Percentiles rank a stretch among this genome's conserved stretches.
Conservation (phyloP, 2,113 vertebrate species). For the Eurypyga helias region DNA sequence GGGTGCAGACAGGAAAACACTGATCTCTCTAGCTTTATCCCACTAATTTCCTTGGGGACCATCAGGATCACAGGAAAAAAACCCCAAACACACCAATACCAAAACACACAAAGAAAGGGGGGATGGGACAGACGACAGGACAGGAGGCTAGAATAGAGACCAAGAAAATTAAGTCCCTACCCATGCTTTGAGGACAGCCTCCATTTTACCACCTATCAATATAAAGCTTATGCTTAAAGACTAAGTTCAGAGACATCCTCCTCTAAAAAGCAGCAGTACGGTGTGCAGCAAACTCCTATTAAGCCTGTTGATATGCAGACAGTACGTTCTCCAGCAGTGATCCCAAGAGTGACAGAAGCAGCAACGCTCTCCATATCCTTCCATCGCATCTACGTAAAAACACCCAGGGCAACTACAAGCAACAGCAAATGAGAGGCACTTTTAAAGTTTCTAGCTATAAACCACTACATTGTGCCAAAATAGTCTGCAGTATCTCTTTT, state of each 20-base stretch:
- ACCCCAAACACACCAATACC: no score
- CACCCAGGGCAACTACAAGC: neutral
- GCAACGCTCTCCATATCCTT: neutral
- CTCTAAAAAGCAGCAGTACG: neutral
- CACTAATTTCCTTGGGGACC: neutral
- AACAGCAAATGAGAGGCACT: neutral
- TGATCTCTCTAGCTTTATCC: neutral
- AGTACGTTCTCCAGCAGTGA: neutral
- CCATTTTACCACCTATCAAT: neutral
- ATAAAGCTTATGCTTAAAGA: neutral
- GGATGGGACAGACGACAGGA: no score
- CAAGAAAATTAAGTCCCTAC: neutral
- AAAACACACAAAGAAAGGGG: no score
- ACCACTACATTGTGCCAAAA: neutral
- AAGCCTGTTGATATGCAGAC: neutral
- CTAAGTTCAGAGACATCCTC: neutral
- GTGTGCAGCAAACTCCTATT: neutral
- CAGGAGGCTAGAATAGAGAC: neutral
- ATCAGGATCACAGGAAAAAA: neutral
- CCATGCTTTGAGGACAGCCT: neutral
- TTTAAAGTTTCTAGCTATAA: neutral
- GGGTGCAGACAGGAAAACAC: neutral
- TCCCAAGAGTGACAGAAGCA: neutral
- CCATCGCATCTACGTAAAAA: neutral
- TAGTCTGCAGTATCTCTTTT: neutral